Evolutionary conservation across 1,140 invertebrate species (phyloP).

Genomic region (Drosophila busckii): DNA sequence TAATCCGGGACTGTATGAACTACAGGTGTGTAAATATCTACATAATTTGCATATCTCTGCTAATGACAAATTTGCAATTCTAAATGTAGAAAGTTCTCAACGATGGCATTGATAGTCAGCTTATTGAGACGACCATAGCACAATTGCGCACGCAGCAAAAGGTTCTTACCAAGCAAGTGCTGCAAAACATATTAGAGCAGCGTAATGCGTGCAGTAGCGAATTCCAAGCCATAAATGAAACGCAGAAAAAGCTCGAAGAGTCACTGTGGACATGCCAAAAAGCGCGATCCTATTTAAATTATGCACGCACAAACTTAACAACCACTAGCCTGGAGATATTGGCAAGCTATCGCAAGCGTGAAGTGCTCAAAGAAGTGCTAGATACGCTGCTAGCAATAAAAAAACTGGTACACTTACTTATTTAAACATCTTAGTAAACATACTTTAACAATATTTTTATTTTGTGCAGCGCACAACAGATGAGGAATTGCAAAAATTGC

Average conservation of each 20-base stretch:
- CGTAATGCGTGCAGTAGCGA: constrained; percentile 90
- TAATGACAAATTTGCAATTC: not conserved
- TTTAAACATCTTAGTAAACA: not conserved
- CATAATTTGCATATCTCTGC: no score
- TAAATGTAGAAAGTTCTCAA: constrained; percentile 82
- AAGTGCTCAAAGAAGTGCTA: constrained; percentile 88
- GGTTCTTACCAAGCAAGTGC: constrained; percentile 94
- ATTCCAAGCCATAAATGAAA: constrained; percentile 88
- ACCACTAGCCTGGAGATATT: constrained; percentile 91
- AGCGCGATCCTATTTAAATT: constrained; percentile 85
- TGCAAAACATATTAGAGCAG: constrained; percentile 94
- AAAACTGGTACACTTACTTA: constrained; percentile 84
- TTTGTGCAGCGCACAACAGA: constrained; percentile 86
- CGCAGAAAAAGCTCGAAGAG: constrained; percentile 85
- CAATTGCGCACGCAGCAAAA: constrained; percentile 86
- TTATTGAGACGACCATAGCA: constrained; percentile 84
- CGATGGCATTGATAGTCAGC: constrained; percentile 81
- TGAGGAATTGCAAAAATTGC: constrained; percentile 88
- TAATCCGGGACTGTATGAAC: constrained; percentile 85
- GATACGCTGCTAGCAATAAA: constrained; percentile 90
- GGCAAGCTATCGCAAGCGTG: constrained; percentile 91
- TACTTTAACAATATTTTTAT: not conserved
- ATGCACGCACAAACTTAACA: constrained; percentile 90
- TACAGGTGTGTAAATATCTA: constrained; percentile 80
- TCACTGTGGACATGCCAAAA: constrained; percentile 85